phyloP scores from a whole-genome alignment of 2,113 vertebrate genomes.

The Cyphomyrus plagiostoma region DNA sequence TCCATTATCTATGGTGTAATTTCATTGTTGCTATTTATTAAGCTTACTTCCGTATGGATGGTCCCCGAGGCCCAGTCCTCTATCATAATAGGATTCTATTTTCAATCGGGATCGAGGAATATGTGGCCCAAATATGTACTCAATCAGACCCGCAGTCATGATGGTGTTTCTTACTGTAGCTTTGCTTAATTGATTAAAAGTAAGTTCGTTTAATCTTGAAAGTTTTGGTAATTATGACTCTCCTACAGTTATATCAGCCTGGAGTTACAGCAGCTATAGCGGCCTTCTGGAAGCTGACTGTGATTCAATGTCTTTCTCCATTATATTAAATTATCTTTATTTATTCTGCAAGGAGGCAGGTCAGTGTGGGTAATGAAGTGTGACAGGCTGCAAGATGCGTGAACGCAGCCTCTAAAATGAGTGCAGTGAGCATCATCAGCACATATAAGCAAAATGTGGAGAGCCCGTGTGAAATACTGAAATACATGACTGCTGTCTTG shows the following conservation, averaged over 20 bases:
- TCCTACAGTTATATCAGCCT: not conserved
- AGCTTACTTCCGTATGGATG: not conserved
- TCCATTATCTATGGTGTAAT: not conserved
- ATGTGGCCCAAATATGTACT: not conserved
- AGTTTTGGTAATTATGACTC: conserved; percentile 3
- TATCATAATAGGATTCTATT: not conserved
- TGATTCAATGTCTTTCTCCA: not conserved
- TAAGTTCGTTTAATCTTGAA: conserved; percentile 6
- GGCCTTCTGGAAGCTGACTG: not conserved
- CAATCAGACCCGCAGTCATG: not conserved
- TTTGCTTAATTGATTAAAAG: conserved; percentile 9
- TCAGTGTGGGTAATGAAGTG: not conserved
- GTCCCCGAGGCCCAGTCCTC: not conserved
- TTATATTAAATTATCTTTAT: not conserved
- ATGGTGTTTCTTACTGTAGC: not conserved
- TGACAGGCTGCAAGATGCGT: not conserved
- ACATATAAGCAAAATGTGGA: not conserved
- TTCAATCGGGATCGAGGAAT: not conserved
- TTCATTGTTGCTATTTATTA: conserved; percentile 10
- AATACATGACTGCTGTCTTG: not conserved
- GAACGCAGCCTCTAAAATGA: not conserved
- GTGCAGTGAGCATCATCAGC: not conserved
- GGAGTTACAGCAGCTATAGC: not conserved
- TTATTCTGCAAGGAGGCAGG: not conserved
- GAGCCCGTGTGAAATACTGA: not conserved